Conservation (phyloP, 2,888 invertebrate genomes). For the Laspeyria flexula region DNA sequence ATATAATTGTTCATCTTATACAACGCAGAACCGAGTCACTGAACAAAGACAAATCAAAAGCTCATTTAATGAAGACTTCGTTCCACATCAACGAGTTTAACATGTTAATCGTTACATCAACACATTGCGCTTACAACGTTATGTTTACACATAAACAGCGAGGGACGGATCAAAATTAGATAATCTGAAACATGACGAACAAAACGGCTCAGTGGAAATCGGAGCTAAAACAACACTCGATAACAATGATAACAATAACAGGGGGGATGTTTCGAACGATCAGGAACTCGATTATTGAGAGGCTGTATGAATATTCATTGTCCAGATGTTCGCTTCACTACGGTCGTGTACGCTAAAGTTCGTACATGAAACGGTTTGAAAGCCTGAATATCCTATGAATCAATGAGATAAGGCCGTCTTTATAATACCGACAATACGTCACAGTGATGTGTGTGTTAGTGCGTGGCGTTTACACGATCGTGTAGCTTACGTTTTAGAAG, state of each 20-base stretch:
- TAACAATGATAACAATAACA: slow-evolving; percentile 47
- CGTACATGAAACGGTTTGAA: slow-evolving; percentile 23
- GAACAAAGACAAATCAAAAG: slow-evolving; percentile 28
- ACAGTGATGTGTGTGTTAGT: slow-evolving; percentile 9
- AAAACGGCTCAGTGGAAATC: slow-evolving; percentile 9
- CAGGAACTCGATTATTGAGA: slow-evolving; percentile 60
- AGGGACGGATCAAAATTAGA: slow-evolving; percentile 16
- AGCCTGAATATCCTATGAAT: slow-evolving; percentile 45
- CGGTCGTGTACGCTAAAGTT: slow-evolving; percentile 32
- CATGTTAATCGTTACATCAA: slow-evolving; percentile 25
- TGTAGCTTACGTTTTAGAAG: neutral
- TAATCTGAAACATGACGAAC: slow-evolving; percentile 23
- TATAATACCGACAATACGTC: slow-evolving; percentile 33
- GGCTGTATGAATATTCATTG: slow-evolving; percentile 67
- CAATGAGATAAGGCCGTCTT: slow-evolving; percentile 45
- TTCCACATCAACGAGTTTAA: slow-evolving; percentile 33
- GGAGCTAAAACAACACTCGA: slow-evolving; percentile 39
- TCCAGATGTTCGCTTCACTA: slow-evolving; percentile 56
- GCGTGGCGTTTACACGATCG: neutral
- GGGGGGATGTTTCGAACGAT: slow-evolving; percentile 52
- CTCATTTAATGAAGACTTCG: slow-evolving; percentile 15
- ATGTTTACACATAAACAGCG: slow-evolving; percentile 16
- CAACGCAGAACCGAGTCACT: slow-evolving; percentile 12
- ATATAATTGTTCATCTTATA: neutral
- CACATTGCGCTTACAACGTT: slow-evolving; percentile 13